phyloP scores from a whole-genome alignment of 2,888 invertebrate genomes.

The Phortica okadai region DNA sequence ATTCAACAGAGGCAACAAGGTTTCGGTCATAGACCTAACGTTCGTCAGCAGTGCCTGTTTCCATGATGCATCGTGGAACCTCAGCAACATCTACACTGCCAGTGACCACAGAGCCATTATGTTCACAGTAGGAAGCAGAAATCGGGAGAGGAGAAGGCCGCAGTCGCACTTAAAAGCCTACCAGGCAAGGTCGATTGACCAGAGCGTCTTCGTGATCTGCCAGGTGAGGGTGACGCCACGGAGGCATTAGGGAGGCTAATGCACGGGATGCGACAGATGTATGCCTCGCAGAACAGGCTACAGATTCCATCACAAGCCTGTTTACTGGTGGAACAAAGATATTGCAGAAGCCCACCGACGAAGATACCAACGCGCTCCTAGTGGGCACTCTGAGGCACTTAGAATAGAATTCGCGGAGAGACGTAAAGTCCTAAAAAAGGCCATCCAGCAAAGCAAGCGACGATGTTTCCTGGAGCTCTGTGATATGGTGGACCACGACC shows the following conservation, averaged over 20 bases:
- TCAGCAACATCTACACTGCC: slow-evolving; percentile 31
- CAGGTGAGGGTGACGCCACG: not conserved
- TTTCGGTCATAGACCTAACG: slow-evolving; percentile 23
- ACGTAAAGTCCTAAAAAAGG: not conserved
- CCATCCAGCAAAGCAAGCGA: not conserved
- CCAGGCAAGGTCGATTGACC: too few species aligned
- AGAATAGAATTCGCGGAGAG: not conserved
- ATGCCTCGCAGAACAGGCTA: not conserved
- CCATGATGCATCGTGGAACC: not conserved
- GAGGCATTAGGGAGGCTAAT: not conserved
- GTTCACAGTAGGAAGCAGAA: not conserved
- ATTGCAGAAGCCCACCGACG: not conserved
- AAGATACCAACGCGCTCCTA: not conserved
- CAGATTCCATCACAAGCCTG: not conserved
- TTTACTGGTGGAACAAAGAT: not conserved
- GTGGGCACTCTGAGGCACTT: not conserved
- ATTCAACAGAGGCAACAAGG: slow-evolving; percentile 21
- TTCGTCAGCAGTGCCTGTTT: slow-evolving; percentile 20
- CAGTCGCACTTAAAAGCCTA: too few species aligned
- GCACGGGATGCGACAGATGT: not conserved
- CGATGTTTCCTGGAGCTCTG: slow-evolving; percentile 13
- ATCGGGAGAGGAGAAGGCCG: too few species aligned
- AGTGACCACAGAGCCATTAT: slow-evolving; percentile 17
- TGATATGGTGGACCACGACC: slow-evolving; percentile 7
- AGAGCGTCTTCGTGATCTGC: not conserved